Percentiles rank a stretch among this genome's conserved stretches.
phyloP scores from a whole-genome alignment of 2,888 invertebrate species.

The Calephelis perditalis region DNA sequence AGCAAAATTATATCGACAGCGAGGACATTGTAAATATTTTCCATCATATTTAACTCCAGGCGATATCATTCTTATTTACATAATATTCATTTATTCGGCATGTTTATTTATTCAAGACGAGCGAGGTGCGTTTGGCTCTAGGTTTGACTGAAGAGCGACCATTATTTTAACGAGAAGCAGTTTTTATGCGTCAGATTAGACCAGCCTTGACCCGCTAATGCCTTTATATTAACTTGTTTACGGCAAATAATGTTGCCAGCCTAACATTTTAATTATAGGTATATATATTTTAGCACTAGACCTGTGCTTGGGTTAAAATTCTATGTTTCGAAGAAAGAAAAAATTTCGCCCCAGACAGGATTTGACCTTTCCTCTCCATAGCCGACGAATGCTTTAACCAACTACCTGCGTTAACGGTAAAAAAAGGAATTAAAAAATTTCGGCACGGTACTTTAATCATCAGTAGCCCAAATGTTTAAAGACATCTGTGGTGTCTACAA shows the following conservation, averaged over 20 bases:
- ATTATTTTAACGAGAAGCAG: constrained; percentile 17
- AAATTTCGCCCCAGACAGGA: too few species aligned
- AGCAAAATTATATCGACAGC: background rate
- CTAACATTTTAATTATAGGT: too few species aligned
- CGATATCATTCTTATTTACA: constrained; percentile 8
- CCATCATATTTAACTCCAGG: background rate
- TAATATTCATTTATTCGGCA: constrained; percentile 8
- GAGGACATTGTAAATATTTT: background rate
- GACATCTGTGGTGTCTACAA: too few species aligned
- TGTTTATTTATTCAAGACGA: constrained; percentile 16
- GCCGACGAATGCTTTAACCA: too few species aligned
- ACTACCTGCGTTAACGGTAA: too few species aligned
- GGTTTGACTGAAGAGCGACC: constrained; percentile 15
- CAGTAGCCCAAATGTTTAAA: too few species aligned
- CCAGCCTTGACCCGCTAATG: constrained; percentile 14
- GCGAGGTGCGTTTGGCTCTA: constrained; percentile 6
- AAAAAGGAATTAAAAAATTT: too few species aligned
- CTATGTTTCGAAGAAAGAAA: too few species aligned
- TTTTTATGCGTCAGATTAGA: constrained; percentile 15
- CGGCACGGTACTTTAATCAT: too few species aligned
- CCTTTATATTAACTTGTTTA: constrained; percentile 16
- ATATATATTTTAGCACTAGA: too few species aligned
- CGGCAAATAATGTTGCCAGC: background rate
- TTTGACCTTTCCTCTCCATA: too few species aligned
- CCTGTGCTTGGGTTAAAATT: too few species aligned